Base-by-base conservation (phyloP, 2,113 vertebrate genomes). In the Tragelaphus strepsiceros region DNA sequence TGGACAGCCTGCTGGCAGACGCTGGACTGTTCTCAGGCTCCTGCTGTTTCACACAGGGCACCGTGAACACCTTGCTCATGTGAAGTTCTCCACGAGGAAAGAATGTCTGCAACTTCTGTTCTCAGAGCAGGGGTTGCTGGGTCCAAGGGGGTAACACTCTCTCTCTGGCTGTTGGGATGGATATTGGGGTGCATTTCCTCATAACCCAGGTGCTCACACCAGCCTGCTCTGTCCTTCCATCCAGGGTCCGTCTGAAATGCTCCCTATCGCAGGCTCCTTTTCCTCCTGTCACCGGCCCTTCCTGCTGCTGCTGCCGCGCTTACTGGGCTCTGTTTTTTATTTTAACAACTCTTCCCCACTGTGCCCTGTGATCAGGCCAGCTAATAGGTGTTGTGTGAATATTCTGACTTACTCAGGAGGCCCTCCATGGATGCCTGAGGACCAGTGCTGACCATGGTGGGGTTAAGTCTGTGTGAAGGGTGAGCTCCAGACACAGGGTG, bases 11-110 rank as follows among this genome's bases (percentile, higher is more conserved):
- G 12, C n/a, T 7, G 28, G 49, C n/a, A 56, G 49, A 1, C 2
- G 0, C 2, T 6, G 3, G 30, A 14, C 12, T 16, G 7, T 62
- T 54, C 30, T 14, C 7, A 1, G 19, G 64, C 84, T 61, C 62
- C 39, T 1, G 54, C 7, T 26, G 0, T 51, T 14, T 14, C 8
- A 14, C 13, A 7, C 9, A 1, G 58, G 56, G 74, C 2, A 7
- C n/a, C 0, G 28, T 1, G 39, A 62, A 5, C 11, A 17, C 2
- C 46, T 8, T 5, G 24, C 8, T 19, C 15, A 0, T 0, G 7
- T 2, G 81, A 26, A 1, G 61, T 16, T 77, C 32, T 78, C 59
- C 28, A 1, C 8, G 0, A 2, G 30, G 54, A 12, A 6, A 32
- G 26, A 6, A 3, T 51, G 7, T n/a, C 35, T 32, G 30, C 19